Percentiles rank a stretch among this genome's conserved stretches.
These are phyloP conservation scores for Umimayanthus chanpuru DNA, from an alignment of 92 coral and sea anemone species.

Conservation along the genomic window DNA sequence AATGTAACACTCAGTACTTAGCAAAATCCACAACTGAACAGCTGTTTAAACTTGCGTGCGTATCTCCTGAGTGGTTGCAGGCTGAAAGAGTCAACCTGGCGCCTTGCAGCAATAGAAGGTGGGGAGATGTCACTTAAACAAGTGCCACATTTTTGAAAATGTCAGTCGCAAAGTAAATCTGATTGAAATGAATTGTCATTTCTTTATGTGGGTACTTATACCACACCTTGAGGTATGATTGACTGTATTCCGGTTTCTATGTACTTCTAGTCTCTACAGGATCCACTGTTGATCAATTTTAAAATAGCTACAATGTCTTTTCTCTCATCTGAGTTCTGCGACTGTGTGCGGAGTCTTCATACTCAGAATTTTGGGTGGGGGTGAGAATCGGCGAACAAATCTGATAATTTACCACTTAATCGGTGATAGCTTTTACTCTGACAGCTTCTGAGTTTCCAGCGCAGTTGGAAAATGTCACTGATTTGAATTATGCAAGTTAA, in stretches of 20 bases:
- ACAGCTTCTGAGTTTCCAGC: background rate
- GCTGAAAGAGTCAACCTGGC: background rate
- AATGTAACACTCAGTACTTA: background rate
- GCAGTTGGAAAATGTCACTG: background rate
- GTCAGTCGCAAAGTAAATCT: background rate
- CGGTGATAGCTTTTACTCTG: background rate
- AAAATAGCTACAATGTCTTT: background rate
- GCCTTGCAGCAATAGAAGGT: constrained; percentile 12
- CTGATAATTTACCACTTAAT: constrained; percentile 11
- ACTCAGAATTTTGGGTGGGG: constrained; percentile 22
- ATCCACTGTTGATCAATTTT: background rate
- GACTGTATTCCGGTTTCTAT: constrained; percentile 3
- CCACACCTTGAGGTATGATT: background rate
- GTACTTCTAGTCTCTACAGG: background rate
- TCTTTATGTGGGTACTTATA: background rate
- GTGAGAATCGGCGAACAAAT: constrained; percentile 22
- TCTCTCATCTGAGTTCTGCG: too few species aligned
- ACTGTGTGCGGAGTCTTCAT: background rate
- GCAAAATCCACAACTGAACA: background rate
- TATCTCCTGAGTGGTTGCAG: constrained; percentile 11
- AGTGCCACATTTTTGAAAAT: constrained; percentile 13
- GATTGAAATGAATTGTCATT: constrained; percentile 19
- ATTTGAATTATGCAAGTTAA: background rate
- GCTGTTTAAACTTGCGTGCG: constrained; percentile 23
- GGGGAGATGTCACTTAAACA: constrained; percentile 9